Evolutionary conservation across 2,113 vertebrate genomes (phyloP).

Genomic region (Argyrosomus japonicus): DNA sequence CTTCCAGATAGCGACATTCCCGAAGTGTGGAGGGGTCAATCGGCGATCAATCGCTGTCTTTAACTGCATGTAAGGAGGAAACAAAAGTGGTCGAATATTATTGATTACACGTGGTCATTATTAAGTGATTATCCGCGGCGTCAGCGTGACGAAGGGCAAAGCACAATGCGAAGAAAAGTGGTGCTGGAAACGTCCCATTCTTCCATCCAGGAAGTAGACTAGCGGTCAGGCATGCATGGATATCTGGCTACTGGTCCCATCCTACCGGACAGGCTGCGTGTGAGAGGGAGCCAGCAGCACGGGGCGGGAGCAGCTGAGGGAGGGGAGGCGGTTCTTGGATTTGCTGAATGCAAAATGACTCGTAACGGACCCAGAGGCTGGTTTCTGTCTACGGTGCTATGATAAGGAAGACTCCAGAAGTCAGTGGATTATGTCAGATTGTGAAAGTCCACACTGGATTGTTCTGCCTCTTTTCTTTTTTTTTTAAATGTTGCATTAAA

Average conservation of each 20-base stretch:
- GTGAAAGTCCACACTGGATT: conserved; percentile 8
- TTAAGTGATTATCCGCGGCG: conserved; percentile 81
- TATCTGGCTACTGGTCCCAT: conserved; percentile 74
- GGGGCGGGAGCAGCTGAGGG: conserved; percentile 81
- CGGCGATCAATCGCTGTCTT: conserved; percentile 74
- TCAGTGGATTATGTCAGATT: conserved; percentile 30
- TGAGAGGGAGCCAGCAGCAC: conserved; percentile 42
- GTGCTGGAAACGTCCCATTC: conserved; percentile 88
- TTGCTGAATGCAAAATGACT: conserved; percentile 72
- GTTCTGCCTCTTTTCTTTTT: conserved; percentile 8
- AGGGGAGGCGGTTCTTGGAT: conserved; percentile 74
- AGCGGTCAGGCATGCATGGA: conserved; percentile 77
- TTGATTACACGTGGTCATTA: conserved; percentile 79
- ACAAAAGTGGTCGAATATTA: conserved; percentile 62
- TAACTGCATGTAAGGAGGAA: conserved; percentile 47
- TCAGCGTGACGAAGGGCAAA: conserved; percentile 76
- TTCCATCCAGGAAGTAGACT: conserved; percentile 92
- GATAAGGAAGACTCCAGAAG: conserved; percentile 46
- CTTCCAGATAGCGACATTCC: conserved; percentile 82
- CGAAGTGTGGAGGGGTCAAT: conserved; percentile 69
- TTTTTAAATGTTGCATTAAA: conserved; percentile 36
- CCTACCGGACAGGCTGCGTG: conserved; percentile 72
- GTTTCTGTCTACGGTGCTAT: conserved; percentile 19
- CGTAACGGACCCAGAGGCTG: conserved; percentile 55
- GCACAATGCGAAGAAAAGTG: conserved; percentile 72